Evolutionary conservation across 2,888 invertebrate species (phyloP), one percentile per base, ranked within the genome.

Genomic region (Netelia melanura): DNA sequence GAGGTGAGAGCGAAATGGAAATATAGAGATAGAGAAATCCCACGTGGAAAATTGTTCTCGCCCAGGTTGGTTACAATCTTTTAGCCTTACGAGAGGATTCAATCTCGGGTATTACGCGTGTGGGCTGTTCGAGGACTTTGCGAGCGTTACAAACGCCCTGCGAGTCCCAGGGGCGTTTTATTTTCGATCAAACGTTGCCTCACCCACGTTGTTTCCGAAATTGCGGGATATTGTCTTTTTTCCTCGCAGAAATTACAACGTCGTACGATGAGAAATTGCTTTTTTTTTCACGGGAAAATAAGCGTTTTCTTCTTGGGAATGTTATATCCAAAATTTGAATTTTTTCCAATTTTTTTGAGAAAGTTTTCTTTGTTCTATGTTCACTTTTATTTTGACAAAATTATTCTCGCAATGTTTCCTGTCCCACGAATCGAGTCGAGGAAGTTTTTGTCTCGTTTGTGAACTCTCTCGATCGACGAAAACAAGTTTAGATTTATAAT

Each of bases 331-430:
- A 30, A 6, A 52, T 17, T 17, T 48, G 2, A n/a, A 54, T n/a
- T 11, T 48, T 62, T 48, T 43, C n/a, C n/a, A 48, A 48, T 56
- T 56, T 54, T 6, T 65, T 65, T 52, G 14, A 54, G 43, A 11
- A 76, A 56, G 21, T 65, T 43, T 65, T 65, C 38, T 21, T 65
- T 6, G 65, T 25, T 17, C 30, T 3, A 30, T 30, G 30, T 65
- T 43, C 21, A 21, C 6, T 52, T 64, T 9, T 70, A 17, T 67
- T 48, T 62, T 30, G 3, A 30, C 2, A 30, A 9, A 9, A 48
- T n/a, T 56, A n/a, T 0, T 64, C 58, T 30, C 8, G 52, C 0
- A 65, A 25, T 2, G 9, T n/a, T 38, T 43, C 11, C 43, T 43
- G 8, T 23, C 23, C n/a, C 21, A 10, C 25, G 0, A 2, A 64